A percentile compares a stretch with the other conserved stretches of the same genome.
These are phyloP conservation scores for Balaenoptera acutorostrata DNA, from an alignment of 2,113 vertebrate genomes.

Conservation along the genomic window DNA sequence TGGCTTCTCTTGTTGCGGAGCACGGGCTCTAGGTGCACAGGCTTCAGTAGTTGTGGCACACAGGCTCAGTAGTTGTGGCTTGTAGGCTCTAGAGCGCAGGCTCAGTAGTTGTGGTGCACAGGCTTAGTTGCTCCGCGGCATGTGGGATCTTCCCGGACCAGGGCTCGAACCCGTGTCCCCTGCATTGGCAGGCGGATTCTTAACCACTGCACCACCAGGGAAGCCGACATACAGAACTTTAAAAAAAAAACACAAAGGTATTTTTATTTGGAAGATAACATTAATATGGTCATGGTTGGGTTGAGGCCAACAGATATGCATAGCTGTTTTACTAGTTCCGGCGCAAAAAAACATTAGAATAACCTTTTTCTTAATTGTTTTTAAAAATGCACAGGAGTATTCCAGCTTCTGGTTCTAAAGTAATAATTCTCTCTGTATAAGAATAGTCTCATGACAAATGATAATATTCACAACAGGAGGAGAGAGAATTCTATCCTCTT, in stretches of 20 bases:
- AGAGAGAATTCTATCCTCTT: neutral
- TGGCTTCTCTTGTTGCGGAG: too few species aligned
- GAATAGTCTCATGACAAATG: neutral
- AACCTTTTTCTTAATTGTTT: neutral
- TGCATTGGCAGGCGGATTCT: too few species aligned
- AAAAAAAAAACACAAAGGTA: neutral
- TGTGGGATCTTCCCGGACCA: too few species aligned
- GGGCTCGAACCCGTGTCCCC: too few species aligned
- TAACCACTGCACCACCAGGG: too few species aligned
- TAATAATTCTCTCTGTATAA: neutral
- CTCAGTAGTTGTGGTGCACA: too few species aligned
- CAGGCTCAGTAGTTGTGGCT: too few species aligned
- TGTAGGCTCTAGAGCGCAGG: too few species aligned
- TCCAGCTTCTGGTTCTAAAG: neutral
- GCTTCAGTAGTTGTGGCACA: too few species aligned
- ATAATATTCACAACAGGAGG: neutral
- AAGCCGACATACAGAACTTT: neutral
- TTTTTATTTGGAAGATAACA: neutral
- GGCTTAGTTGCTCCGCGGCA: too few species aligned
- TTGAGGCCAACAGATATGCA: neutral
- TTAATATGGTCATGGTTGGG: neutral
- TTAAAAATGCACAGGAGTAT: neutral
- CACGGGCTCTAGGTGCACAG: too few species aligned
- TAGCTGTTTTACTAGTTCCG: neutral
- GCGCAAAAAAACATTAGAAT: neutral